Percentiles rank a stretch among this genome's conserved stretches.
Evolutionary conservation across 35 echinoderm and acorn worm genomes (phyloP).

Genomic region (Diadema setosum): DNA sequence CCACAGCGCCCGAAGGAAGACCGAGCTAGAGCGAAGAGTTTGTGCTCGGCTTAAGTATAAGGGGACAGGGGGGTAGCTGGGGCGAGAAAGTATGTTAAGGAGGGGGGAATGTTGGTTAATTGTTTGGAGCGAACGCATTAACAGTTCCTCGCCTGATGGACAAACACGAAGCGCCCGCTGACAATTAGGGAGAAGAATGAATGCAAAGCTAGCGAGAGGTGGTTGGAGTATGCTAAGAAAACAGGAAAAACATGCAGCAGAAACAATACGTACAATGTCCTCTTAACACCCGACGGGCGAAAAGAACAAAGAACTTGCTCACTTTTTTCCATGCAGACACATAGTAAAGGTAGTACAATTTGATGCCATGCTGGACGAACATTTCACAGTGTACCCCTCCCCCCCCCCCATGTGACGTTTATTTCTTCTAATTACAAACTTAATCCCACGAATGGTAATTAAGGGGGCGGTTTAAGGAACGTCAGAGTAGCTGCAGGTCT

Average conservation of each 20-base stretch:
- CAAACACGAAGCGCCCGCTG: neutral
- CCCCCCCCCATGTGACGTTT: too few relatives aligned
- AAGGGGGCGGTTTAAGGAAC: too few relatives aligned
- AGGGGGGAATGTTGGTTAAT: neutral
- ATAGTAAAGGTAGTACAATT: too few relatives aligned
- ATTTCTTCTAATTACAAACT: too few relatives aligned
- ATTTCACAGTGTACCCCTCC: too few relatives aligned
- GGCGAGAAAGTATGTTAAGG: neutral
- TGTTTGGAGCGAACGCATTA: neutral
- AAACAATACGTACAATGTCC: neutral
- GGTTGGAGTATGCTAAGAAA: neutral
- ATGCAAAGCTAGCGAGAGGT: neutral
- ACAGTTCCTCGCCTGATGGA: neutral
- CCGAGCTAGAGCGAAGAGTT: neutral
- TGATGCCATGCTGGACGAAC: too few relatives aligned
- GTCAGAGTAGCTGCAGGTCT: too few relatives aligned
- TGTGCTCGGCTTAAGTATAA: neutral
- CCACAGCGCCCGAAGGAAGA: neutral
- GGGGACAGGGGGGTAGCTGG: neutral
- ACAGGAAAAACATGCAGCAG: constrained; percentile 1
- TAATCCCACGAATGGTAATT: too few relatives aligned
- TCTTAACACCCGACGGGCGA: neutral
- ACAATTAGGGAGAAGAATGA: constrained; percentile 13
- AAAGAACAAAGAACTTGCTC: neutral
- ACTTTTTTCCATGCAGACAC: too few relatives aligned